Conservation (phyloP, 1,140 invertebrate genomes). For the Eriosoma lanigerum region DNA sequence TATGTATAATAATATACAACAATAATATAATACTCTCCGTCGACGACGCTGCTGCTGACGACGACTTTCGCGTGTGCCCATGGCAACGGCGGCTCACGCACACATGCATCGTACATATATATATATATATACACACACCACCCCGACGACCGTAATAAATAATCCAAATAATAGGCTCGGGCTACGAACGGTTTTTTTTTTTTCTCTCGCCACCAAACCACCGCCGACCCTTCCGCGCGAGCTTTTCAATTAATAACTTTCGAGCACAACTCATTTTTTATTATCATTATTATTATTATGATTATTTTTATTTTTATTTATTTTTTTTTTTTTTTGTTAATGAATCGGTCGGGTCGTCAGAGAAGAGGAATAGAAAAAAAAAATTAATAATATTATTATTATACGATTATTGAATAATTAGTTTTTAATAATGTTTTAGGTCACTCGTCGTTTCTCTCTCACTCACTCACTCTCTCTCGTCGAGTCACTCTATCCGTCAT, state of each 20-base stretch:
- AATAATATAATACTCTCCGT: not conserved
- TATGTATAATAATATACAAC: not conserved
- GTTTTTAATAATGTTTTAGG: constrained; percentile 38
- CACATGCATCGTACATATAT: not conserved
- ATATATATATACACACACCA: too few species aligned
- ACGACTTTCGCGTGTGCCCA: constrained; percentile 46
- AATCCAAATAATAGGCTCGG: constrained; percentile 50
- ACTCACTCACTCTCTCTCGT: not conserved
- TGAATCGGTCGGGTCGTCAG: constrained; percentile 15
- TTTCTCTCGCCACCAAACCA: not conserved
- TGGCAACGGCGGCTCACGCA: constrained; percentile 45
- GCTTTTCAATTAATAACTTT: constrained; percentile 48
- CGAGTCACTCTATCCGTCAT: not conserved
- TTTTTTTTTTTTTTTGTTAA: too few species aligned
- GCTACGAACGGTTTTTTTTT: constrained; percentile 27
- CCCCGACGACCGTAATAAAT: constrained; percentile 48
- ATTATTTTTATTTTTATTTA: too few species aligned
- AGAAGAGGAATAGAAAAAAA: not conserved
- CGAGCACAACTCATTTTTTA: constrained; percentile 35
- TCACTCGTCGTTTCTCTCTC: not conserved
- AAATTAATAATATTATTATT: not conserved
- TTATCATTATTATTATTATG: too few species aligned
- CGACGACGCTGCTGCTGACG: not conserved
- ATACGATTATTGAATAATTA: constrained; percentile 35
- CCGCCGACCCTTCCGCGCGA: not conserved